phyloP scores from a whole-genome alignment of 2,797 vertebrate genomes.

The Argyrosomus regius region DNA sequence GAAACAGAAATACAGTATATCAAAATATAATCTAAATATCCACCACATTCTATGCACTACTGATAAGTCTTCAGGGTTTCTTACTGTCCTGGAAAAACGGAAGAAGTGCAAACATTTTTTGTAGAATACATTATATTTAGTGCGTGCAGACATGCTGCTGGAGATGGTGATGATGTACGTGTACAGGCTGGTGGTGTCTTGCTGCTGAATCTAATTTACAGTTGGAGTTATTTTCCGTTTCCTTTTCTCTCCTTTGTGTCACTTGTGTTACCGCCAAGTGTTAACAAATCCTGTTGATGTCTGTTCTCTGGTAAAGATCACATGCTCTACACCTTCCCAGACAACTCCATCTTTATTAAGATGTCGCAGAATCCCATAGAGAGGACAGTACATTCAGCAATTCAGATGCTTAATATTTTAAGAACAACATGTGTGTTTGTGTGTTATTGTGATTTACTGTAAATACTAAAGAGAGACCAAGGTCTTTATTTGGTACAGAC shows the following conservation, averaged over 20 bases:
- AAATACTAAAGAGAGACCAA: too few relatives aligned
- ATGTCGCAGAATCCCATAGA: not conserved
- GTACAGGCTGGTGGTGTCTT: not conserved
- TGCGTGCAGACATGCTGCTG: not conserved
- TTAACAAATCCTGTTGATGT: not conserved
- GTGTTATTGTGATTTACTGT: too few relatives aligned
- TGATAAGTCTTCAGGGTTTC: not conserved
- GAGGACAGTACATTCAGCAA: too few relatives aligned
- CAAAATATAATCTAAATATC: not conserved
- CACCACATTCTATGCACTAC: too few relatives aligned
- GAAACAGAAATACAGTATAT: too few relatives aligned
- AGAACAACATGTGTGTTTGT: too few relatives aligned
- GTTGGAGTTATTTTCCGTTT: conserved; percentile 18
- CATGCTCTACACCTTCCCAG: not conserved
- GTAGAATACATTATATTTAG: conserved; percentile 11
- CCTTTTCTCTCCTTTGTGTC: not conserved
- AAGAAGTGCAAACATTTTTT: not conserved
- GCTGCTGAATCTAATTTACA: conserved; percentile 32
- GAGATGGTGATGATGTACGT: not conserved
- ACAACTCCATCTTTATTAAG: not conserved
- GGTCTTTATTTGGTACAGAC: too few relatives aligned
- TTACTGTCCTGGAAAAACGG: not conserved
- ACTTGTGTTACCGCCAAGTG: not conserved
- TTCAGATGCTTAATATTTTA: too few relatives aligned
- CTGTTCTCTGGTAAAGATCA: not conserved